Conservation (phyloP, 2,888 invertebrate genomes). For the Labia minor region DNA sequence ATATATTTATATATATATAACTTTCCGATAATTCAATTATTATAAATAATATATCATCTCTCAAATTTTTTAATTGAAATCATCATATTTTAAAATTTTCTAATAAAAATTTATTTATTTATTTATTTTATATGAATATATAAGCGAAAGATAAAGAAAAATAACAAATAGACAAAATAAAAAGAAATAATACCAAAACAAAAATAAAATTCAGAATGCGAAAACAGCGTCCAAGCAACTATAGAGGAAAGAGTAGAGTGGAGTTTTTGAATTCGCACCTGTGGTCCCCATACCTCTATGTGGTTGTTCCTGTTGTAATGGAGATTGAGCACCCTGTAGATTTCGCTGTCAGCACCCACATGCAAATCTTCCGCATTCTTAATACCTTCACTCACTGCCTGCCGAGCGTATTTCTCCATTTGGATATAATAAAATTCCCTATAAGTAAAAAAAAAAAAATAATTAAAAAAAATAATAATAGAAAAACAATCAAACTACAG, state of each 20-base stretch:
- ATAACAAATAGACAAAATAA: too few species aligned
- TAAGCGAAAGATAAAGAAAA: too few species aligned
- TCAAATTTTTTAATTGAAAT: too few species aligned
- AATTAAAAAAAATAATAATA: neutral
- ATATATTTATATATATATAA: too few species aligned
- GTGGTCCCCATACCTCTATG: constrained; percentile 74
- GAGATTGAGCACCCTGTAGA: constrained; percentile 93
- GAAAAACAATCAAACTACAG: neutral
- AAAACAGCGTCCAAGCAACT: constrained; percentile 2
- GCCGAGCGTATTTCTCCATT: constrained; percentile 99
- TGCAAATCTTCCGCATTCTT: constrained; percentile 85
- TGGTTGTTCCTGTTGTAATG: constrained; percentile 98
- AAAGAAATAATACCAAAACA: constrained; percentile 26
- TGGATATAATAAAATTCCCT: constrained; percentile 99
- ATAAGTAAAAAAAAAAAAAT: constrained; percentile 36
- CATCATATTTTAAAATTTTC: too few species aligned
- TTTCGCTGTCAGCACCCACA: constrained; percentile 90
- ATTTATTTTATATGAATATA: too few species aligned
- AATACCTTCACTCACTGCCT: constrained; percentile 93
- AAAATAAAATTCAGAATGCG: constrained; percentile 24
- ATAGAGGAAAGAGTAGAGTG: neutral
- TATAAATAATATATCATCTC: too few species aligned
- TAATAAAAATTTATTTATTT: too few species aligned
- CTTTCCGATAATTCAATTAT: too few species aligned
- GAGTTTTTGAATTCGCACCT: constrained; percentile 43